phyloP scores from a whole-genome alignment of 1,140 invertebrate genomes.

The Tyrophagus putrescentiae region DNA sequence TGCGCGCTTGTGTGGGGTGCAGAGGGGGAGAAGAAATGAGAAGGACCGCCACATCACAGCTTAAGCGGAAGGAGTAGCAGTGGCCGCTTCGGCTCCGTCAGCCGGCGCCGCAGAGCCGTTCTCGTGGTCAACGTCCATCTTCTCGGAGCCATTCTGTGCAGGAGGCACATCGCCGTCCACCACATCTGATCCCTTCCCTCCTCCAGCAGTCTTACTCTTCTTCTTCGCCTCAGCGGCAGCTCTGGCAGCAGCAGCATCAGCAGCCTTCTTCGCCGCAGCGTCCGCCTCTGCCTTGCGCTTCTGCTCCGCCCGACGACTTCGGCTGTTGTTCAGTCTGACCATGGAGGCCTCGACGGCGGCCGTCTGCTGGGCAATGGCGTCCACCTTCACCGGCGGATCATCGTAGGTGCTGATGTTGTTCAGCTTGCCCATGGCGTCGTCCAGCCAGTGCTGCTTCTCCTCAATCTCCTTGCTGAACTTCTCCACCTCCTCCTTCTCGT shows the following conservation, averaged over 20 bases:
- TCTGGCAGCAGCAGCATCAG: constrained; percentile 1
- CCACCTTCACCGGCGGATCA: constrained; percentile 17
- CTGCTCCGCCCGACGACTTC: constrained; percentile 19
- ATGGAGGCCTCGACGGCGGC: constrained; percentile 1
- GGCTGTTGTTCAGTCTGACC: constrained; percentile 11
- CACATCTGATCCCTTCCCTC: too few species aligned
- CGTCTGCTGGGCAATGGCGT: constrained; percentile 13
- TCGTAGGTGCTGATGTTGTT: neutral
- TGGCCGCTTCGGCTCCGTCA: too few species aligned
- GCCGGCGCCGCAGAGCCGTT: too few species aligned
- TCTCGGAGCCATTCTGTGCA: too few species aligned
- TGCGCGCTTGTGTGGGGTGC: too few species aligned
- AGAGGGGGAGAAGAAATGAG: too few species aligned
- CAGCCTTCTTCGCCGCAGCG: constrained; percentile 7
- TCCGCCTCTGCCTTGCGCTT: constrained; percentile 17
- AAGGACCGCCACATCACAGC: too few species aligned
- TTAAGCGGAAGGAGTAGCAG: too few species aligned
- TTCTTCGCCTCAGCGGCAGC: neutral
- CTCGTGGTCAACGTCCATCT: too few species aligned
- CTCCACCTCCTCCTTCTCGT: constrained; percentile 11
- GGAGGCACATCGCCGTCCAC: too few species aligned
- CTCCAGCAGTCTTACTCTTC: neutral
- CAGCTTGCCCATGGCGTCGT: constrained; percentile 6
- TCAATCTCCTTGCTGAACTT: constrained; percentile 1
- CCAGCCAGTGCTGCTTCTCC: constrained; percentile 20